These are phyloP conservation scores for Latrodectus geometricus DNA, from an alignment of 1,140 invertebrate species.

Conservation along the genomic window DNA sequence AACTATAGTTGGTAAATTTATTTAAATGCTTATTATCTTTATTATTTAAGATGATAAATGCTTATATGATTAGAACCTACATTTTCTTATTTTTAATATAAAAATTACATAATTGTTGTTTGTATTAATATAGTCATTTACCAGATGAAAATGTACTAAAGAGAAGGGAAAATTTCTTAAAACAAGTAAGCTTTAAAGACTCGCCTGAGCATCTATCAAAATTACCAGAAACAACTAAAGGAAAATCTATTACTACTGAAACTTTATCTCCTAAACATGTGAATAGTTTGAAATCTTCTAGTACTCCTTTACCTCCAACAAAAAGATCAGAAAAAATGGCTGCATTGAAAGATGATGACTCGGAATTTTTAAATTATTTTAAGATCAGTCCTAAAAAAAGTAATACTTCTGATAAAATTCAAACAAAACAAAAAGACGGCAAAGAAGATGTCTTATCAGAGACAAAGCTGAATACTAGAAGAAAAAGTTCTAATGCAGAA, in stretches of 20 bases:
- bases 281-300: background rate
- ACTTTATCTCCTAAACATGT: too few relatives aligned
- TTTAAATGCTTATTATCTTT: too few relatives aligned
- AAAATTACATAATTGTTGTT: too few relatives aligned
- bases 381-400: conserved; percentile 49
- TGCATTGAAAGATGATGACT: conserved; percentile 25
- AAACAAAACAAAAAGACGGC: background rate
- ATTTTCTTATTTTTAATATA: too few relatives aligned
- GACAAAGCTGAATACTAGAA: background rate
- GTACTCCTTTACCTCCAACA: background rate
- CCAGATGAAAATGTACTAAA: background rate
- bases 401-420: background rate
- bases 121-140: too few relatives aligned
- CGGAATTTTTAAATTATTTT: conserved; percentile 43
- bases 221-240: background rate
- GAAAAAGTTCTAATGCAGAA: conserved; percentile 30
- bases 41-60: too few relatives aligned
- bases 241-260: background rate
- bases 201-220: background rate
- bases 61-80: too few relatives aligned
- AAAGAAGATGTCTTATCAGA: background rate
- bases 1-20: too few relatives aligned
- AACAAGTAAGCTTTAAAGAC: conserved; percentile 57
- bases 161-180: conserved; percentile 35
- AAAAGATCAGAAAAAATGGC: conserved; percentile 46